phyloP scores from a whole-genome alignment of 1,140 invertebrate species.

The Drosophila arizonae region DNA sequence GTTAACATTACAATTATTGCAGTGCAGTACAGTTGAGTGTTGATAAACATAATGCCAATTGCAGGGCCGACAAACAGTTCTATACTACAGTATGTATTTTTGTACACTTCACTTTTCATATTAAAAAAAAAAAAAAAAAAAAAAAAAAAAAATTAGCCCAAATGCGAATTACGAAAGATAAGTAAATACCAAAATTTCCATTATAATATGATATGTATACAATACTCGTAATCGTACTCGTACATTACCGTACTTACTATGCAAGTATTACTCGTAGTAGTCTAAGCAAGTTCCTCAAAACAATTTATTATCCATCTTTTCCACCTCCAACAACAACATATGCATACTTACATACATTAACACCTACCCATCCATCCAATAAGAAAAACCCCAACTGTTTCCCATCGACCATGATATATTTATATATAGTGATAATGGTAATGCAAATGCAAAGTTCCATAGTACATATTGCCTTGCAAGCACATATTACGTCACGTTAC shows the following conservation, averaged over 20 bases:
- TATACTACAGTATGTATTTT: slow-evolving; percentile 71
- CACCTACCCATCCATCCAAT: slow-evolving; percentile 26
- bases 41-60: slow-evolving; percentile 70
- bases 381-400: slow-evolving; percentile 4
- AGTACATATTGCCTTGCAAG: slow-evolving; percentile 78
- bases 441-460: slow-evolving; percentile 50
- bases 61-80: slow-evolving; percentile 60
- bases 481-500: slow-evolving; percentile 48
- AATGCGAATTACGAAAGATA: slow-evolving; percentile 58
- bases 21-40: slow-evolving; percentile 72
- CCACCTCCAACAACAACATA: slow-evolving; percentile 8
- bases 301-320: background rate
- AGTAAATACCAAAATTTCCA: slow-evolving; percentile 71
- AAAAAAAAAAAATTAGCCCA: slow-evolving; percentile 20
- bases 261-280: slow-evolving; percentile 71
- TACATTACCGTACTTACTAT: slow-evolving; percentile 59
- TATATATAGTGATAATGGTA: slow-evolving; percentile 41
- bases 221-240: slow-evolving; percentile 45
- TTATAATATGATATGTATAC: slow-evolving; percentile 58
- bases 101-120: slow-evolving; percentile 70
- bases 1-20: slow-evolving; percentile 78
- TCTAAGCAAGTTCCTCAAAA: slow-evolving; percentile 69
- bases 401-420: slow-evolving; percentile 35
- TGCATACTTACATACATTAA: slow-evolving; percentile 22
- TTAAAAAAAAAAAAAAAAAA: slow-evolving; percentile 10